Evolutionary conservation across 2,113 vertebrate genomes (phyloP).

Genomic region (Cavia porcellus): DNA sequence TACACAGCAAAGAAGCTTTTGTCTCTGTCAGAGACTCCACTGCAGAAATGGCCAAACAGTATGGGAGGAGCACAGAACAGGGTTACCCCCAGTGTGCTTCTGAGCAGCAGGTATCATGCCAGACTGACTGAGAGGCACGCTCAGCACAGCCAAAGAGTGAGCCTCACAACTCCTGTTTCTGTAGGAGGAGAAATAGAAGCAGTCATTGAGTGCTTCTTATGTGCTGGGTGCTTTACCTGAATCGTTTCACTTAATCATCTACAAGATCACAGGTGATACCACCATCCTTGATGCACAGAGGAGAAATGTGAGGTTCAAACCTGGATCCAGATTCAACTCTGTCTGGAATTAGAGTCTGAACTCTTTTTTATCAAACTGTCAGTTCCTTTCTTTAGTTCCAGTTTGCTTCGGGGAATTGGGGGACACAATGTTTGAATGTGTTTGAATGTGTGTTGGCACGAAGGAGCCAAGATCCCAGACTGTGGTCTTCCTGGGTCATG

Average conservation of each 20-base stretch:
- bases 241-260: not conserved
- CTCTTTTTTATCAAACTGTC: not conserved
- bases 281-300: not conserved
- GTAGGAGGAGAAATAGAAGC: not conserved
- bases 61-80: not conserved
- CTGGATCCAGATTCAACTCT: not conserved
- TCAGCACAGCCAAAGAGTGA: not conserved
- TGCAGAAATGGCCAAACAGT: slow-evolving; percentile 81
- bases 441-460: not conserved
- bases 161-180: not conserved
- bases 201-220: not conserved
- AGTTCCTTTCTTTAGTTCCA: not conserved
- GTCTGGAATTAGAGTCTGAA: not conserved
- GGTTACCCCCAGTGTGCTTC: not conserved
- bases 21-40: slow-evolving; percentile 69
- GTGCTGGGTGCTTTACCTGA: not conserved
- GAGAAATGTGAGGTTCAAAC: not conserved
- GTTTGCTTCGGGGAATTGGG: not conserved
- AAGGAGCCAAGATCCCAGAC: not conserved
- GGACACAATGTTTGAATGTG: fast-evolving
- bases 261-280: not conserved
- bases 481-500: not conserved
- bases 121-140: not conserved
- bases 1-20: slow-evolving; percentile 63
- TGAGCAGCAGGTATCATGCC: not conserved